Base-by-base conservation (phyloP, 2,797 vertebrate species). In the Ataeniobius toweri region DNA sequence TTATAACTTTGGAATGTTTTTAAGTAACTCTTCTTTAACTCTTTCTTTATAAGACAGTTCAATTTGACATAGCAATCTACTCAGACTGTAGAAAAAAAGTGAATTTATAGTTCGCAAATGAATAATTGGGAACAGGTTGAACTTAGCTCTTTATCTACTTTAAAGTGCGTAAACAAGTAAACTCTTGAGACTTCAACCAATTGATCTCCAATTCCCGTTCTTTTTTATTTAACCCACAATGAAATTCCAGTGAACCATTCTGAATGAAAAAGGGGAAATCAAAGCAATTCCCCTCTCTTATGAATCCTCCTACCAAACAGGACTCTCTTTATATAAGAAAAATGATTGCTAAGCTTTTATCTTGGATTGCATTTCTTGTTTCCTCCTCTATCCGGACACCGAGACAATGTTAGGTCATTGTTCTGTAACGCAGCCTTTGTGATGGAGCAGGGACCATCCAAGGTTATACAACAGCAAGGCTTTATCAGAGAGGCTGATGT, bases 361-460 rank as follows among this genome's bases (percentile, higher is more conserved):
- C 81, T 80, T 51, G 91, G 90, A 94, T 95, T 93, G 84, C 90
- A 89, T 94, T 90, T 74, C 83, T 84, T 83, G 20, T 80, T 80
- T 70, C 50, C 53, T 46, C 44, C 50, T 0, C 75, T 88, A 59
- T 80, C 76, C 70, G 9, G 79, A 78, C 63, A 39, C 2, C 51
- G 71, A 63, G 77, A 74, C 65, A 31, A 48, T 75, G 77, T 76
- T 77, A 81, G 79, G 86, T 81, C 76, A 61, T 75, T 75, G 80
- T 83, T 63, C 81, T 78, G 58, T 0, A 72, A 78, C 10, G 5
- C 75, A 78, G 86, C 76, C 65, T 77, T 28, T 76, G 84, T 75
- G 77, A 71, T 85, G 61, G 63, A 63, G 72, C 74, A 1, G 85
- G 76, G 85, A 79, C 73, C 58, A 73, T 78, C 88, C 83, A 90